These are phyloP conservation scores for Protomyctophum bolini DNA, from an alignment of 2,113 vertebrate genomes.

Conservation along the genomic window DNA sequence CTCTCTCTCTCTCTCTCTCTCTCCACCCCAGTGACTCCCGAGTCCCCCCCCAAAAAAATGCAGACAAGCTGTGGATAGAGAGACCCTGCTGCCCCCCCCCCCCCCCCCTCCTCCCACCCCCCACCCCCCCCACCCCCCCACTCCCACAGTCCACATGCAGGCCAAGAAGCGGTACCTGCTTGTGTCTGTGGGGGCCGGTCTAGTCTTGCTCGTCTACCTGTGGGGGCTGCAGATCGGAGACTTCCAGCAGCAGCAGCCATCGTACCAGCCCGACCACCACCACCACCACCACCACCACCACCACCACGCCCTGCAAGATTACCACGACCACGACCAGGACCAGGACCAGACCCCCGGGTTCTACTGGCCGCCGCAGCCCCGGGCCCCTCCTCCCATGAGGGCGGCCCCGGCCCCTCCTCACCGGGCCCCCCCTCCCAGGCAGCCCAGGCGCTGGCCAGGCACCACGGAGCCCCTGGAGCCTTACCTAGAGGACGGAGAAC, in stretches of 20 bases:
- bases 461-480: slow-evolving; percentile 63
- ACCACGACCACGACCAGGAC: background rate
- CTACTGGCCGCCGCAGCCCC: slow-evolving; percentile 51
- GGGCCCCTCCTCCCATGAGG: slow-evolving; percentile 38
- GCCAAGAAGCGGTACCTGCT: slow-evolving; percentile 87
- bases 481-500: slow-evolving; percentile 79
- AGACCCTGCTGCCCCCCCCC: slow-evolving; percentile 10
- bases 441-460: slow-evolving; percentile 65
- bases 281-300: slow-evolving; percentile 49
- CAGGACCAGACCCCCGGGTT: slow-evolving; percentile 39
- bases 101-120: slow-evolving; percentile 27
- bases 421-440: slow-evolving; percentile 53
- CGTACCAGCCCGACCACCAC: slow-evolving; percentile 47
- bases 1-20: too few relatives aligned
- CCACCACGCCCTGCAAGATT: background rate
- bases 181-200: slow-evolving; percentile 83
- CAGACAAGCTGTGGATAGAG: slow-evolving; percentile 53
- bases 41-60: slow-evolving; percentile 56
- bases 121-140: slow-evolving; percentile 43
- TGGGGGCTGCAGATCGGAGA: slow-evolving; percentile 81
- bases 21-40: slow-evolving; percentile 50
- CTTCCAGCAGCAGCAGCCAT: slow-evolving; percentile 66
- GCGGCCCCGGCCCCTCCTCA: slow-evolving; percentile 48
- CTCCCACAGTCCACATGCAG: slow-evolving; percentile 84
- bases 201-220: slow-evolving; percentile 82